Percentiles rank a stretch among this genome's conserved stretches.
These are phyloP conservation scores for Leptodirus hochenwartii DNA, from an alignment of 2,888 invertebrate genomes.

Conservation along the genomic window DNA sequence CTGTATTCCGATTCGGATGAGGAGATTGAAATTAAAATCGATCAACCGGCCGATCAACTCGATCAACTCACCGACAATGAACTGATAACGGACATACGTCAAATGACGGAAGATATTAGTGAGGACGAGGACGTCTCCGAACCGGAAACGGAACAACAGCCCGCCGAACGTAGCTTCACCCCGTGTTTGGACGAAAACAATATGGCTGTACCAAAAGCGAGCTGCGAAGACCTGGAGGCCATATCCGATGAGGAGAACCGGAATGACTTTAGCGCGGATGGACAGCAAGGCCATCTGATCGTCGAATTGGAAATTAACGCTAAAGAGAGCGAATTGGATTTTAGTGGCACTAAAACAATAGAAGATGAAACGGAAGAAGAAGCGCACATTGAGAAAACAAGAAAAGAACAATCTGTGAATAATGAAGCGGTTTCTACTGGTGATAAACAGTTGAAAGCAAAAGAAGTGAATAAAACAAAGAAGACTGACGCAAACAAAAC, in stretches of 20 bases:
- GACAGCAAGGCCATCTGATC: no score
- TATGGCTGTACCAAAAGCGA: slow-evolving; percentile 15
- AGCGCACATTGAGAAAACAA: slow-evolving; percentile 29
- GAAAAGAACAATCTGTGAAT: slow-evolving; percentile 21
- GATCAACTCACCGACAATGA: slow-evolving; percentile 24
- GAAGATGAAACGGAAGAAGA: slow-evolving; percentile 22
- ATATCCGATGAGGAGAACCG: slow-evolving; percentile 59
- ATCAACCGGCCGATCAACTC: slow-evolving; percentile 11
- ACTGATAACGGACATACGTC: slow-evolving; percentile 23
- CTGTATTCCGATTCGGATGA: slow-evolving; percentile 26
- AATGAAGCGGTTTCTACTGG: slow-evolving; percentile 35
- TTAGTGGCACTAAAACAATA: slow-evolving; percentile 22
- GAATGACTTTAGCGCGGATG: slow-evolving; percentile 39
- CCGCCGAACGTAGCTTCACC: slow-evolving; percentile 54
- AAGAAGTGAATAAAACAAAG: slow-evolving; percentile 8
- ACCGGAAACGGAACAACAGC: no score
- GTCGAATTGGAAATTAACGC: slow-evolving; percentile 27
- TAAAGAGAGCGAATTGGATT: slow-evolving; percentile 28
- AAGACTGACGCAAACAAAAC: slow-evolving; percentile 3
- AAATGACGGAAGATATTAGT: slow-evolving; percentile 44
- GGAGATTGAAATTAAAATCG: slow-evolving; percentile 21
- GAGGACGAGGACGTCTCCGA: no score
- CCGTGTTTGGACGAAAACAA: slow-evolving; percentile 52
- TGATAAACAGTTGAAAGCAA: slow-evolving; percentile 28
- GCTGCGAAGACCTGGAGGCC: slow-evolving; percentile 39